Evolutionary conservation across 1,140 invertebrate species (phyloP).

Genomic region (Tetramorium parvispinum): DNA sequence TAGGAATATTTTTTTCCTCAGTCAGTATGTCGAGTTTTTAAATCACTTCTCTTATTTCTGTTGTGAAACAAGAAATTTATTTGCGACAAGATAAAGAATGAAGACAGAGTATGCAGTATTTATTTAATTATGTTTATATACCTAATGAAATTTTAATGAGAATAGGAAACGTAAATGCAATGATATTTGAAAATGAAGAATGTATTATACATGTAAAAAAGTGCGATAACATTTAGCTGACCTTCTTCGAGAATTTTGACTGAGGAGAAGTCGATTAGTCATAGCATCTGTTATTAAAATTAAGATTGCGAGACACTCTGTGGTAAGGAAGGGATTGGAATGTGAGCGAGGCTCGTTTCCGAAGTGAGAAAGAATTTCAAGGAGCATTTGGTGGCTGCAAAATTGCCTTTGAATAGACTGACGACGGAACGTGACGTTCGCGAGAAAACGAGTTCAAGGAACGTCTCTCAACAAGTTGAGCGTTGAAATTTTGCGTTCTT

Average conservation of each 20-base stretch:
- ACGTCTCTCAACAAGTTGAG: constrained; percentile 15
- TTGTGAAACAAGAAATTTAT: background rate
- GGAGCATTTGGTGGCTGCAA: background rate
- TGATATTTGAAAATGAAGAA: constrained; percentile 14
- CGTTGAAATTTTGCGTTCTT: constrained; percentile 1
- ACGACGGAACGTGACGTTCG: constrained; percentile 21
- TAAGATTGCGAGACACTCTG: background rate
- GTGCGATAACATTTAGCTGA: background rate
- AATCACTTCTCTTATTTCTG: background rate
- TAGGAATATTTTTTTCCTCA: background rate
- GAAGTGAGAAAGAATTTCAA: constrained; percentile 2
- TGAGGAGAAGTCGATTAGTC: background rate
- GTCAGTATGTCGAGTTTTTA: background rate
- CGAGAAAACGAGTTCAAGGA: constrained; percentile 38
- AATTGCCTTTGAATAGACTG: constrained; percentile 37
- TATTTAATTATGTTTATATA: background rate
- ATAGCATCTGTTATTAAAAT: constrained; percentile 1
- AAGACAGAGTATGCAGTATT: background rate
- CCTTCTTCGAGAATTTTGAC: constrained; percentile 7
- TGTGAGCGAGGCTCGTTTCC: background rate
- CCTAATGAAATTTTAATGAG: constrained; percentile 36
- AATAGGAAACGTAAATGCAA: background rate
- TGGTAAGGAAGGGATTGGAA: background rate
- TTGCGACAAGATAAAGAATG: background rate
- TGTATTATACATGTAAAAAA: background rate